Evolutionary conservation across 2,113 vertebrate genomes (phyloP), one percentile per base, ranked within the genome.

Genomic region (Dendrocopos noguchii): DNA sequence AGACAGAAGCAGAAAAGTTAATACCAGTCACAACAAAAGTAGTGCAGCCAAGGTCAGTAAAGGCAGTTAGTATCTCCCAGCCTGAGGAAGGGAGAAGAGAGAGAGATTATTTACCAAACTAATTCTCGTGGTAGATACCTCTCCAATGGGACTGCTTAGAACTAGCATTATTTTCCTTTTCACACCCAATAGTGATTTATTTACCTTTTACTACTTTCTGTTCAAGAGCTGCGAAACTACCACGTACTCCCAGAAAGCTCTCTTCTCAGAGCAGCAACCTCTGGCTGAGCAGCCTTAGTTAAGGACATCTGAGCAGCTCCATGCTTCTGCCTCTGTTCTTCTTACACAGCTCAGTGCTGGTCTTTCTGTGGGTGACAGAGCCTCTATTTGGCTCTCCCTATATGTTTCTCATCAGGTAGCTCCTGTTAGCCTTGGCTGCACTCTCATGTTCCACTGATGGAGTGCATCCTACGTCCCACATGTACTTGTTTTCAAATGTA

Each of bases 331-430:
- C 34, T 66, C 21, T 64, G 33, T 53, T n/a, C 29, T 82, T 42
- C 31, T 74, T 72, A 46, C 29, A 12, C 6, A 78, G 8, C 60
- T 77, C 56, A 36, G 22, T 86, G 36, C 60, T 91, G 47, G 31
- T 22, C 33, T 89, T 82, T 91, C 39, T 44, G 22, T 60, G 57
- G 10, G 15, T 87, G 47, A 12, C 6, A 50, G 65, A 31, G n/a
- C 15, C 47, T 59, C 84, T 90, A 42, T 28, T 33, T 12, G 2
- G 24, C 33, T 63, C n/a, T 78, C 12, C 46, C 1, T 9, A 6
- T 46, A 14, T 0, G 0, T 50, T 81, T 27, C 57, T 17, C 33
- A 65, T 15, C 9, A 83, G 21, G 6, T 21, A 52, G 10, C 31
- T 70, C 4, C 17, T 89, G 50, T 50, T n/a, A 34, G 25, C 28